A percentile compares a stretch with the other conserved stretches of the same genome.
Evolutionary conservation across 2,797 vertebrate genomes (phyloP).

Genomic region (Rhyacichthys aspro): DNA sequence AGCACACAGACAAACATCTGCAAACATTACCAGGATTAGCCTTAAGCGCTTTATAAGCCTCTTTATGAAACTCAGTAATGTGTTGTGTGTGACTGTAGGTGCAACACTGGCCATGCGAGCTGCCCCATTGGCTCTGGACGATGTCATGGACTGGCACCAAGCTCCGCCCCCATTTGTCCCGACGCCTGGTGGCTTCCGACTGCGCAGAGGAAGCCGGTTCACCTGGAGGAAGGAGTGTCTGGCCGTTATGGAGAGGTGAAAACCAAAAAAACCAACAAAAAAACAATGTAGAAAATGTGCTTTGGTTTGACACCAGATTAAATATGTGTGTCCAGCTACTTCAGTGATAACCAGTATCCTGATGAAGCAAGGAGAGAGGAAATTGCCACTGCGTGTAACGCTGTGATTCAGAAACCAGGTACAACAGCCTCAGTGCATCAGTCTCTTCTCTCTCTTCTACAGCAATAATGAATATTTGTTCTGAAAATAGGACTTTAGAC

Average conservation of each 20-base stretch:
- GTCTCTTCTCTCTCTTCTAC: too few relatives aligned
- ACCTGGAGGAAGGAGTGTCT: constrained; percentile 99
- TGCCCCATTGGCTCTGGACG: constrained; percentile 90
- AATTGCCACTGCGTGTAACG: constrained; percentile 96
- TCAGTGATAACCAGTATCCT: constrained; percentile 98
- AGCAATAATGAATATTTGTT: too few relatives aligned
- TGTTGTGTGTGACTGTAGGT: constrained; percentile 74
- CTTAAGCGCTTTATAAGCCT: too few relatives aligned
- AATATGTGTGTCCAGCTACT: constrained; percentile 83
- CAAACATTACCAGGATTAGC: too few relatives aligned
- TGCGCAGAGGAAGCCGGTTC: constrained; percentile 95
- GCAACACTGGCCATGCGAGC: constrained; percentile 96
- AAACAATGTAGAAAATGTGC: background rate
- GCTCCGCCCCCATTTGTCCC: constrained; percentile 89
- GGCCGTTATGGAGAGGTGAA: constrained; percentile 97
- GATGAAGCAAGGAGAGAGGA: constrained; percentile 98
- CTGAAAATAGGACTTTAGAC: too few relatives aligned
- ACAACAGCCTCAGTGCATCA: background rate
- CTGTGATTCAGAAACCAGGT: constrained; percentile 98
- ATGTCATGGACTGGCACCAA: constrained; percentile 94
- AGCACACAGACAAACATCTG: too few relatives aligned
- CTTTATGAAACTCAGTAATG: too few relatives aligned
- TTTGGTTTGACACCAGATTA: background rate
- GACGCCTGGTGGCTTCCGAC: constrained; percentile 89
- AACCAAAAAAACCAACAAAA: too few relatives aligned